A percentile compares a stretch with the other conserved stretches of the same genome.
phyloP scores from a whole-genome alignment of 2,113 vertebrate species.

The Vireo altiloquus region DNA sequence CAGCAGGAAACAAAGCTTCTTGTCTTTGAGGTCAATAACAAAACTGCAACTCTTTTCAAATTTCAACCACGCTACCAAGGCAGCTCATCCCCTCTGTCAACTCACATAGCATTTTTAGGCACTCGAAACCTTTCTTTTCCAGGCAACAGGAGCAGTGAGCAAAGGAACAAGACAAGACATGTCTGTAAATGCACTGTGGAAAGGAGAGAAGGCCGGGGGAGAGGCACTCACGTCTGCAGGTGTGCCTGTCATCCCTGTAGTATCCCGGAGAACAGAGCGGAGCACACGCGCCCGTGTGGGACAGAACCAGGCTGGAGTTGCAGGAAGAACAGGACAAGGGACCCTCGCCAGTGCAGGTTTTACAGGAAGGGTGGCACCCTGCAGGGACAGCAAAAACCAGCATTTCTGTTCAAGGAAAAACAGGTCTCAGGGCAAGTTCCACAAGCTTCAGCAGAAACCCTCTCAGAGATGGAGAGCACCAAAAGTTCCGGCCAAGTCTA shows the following conservation, averaged over 20 bases:
- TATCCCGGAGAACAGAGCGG: conserved; percentile 77
- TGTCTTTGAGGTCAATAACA: neutral
- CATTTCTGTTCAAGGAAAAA: neutral
- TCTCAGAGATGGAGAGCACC: too few relatives aligned
- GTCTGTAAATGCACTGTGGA: fast-evolving
- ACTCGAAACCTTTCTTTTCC: neutral
- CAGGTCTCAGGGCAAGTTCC: neutral
- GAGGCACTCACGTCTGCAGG: conserved; percentile 80
- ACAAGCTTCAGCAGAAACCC: neutral
- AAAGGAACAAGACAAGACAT: neutral
- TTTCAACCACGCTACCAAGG: neutral
- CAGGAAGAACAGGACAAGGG: conserved; percentile 85
- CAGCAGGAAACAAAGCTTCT: neutral
- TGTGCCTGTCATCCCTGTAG: conserved; percentile 71
- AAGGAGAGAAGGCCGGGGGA: neutral
- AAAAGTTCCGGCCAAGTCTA: neutral
- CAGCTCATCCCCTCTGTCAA: neutral
- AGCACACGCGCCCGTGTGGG: conserved; percentile 76
- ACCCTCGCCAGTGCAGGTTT: conserved; percentile 74
- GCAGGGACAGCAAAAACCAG: neutral
- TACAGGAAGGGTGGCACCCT: conserved; percentile 90
- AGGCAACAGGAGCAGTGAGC: neutral
- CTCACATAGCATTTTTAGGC: neutral
- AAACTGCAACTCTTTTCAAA: neutral
- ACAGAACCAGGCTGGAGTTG: conserved; percentile 62